Evolutionary conservation across 92 coral and sea anemone species (phyloP), one percentile per base, ranked within the genome.

Genomic region (Zoanthus sansibaricus): DNA sequence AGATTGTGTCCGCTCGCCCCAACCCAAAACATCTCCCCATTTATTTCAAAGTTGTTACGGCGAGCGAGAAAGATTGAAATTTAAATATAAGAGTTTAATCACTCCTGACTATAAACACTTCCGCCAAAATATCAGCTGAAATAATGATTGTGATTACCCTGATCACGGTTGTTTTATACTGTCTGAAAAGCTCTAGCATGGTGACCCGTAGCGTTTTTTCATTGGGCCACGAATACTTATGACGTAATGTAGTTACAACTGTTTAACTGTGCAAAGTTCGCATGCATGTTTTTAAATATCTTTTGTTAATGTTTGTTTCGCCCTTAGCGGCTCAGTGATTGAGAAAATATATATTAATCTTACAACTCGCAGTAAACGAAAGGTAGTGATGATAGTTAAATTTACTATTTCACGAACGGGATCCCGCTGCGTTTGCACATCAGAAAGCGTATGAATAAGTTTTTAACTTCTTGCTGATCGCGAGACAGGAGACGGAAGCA

Each of bases 201-300:
- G 5, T 17, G 69, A 62, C 69, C 30, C 69, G 69, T 62, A 62
- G 69, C 69, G 69, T 62, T 17, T 62, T 62, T 17, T n/a, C 25
- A 62, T 62, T 62, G 69, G 69, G 7, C 69, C 69, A 62, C 69
- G 69, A 62, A 62, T 62, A 62, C 69, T 62, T 62, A 62, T 62
- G 69, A 62, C 69, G 69, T 62, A 62, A 62, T 17, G 30, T n/a
- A 15, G n/a, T 62, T n/a, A n/a, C n/a, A n/a, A n/a, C n/a, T n/a
- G n/a, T n/a, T n/a, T n/a, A n/a, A n/a, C 21, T 49, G 54, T 49
- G 54, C 54, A 49, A 49, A 49, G 54, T 49, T 49, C 54, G 12
- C 69, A 62, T 9, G 21, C 30, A 58, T 58, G 64, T 16, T n/a
- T 62, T 62, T 62, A 16, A 16, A 58, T 14, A 58, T n/a, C 69